Percentiles rank a stretch among this genome's conserved stretches.
phyloP scores from a whole-genome alignment of 1,140 invertebrate species.

The Rhyacophila brunnea region DNA sequence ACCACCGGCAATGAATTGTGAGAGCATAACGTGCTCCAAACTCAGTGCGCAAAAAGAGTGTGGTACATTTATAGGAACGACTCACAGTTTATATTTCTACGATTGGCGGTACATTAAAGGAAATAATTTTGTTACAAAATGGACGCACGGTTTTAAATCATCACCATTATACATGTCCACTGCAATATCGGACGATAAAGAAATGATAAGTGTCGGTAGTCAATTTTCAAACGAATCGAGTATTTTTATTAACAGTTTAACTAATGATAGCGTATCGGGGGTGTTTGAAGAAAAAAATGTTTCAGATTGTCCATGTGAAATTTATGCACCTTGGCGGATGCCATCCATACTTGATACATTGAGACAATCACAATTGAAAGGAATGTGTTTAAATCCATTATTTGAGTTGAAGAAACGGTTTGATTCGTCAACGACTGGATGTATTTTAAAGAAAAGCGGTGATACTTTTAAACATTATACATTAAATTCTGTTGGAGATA shows the following conservation, averaged over 20 bases:
- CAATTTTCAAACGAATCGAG: conserved; percentile 6
- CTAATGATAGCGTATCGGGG: too few species aligned
- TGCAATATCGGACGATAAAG: conserved; percentile 6
- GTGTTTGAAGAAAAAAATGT: too few species aligned
- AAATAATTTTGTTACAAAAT: conserved; percentile 12
- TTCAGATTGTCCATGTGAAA: neutral
- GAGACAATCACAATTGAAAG: conserved; percentile 11
- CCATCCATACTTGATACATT: conserved; percentile 16
- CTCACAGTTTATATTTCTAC: conserved; percentile 22
- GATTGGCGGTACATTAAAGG: conserved; percentile 21
- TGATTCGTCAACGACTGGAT: conserved; percentile 18
- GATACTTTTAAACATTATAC: conserved; percentile 7
- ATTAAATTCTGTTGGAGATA: conserved; percentile 27
- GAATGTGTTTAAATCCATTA: conserved; percentile 25
- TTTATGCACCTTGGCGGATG: conserved; percentile 15
- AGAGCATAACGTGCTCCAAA: conserved; percentile 18
- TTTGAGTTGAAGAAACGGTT: conserved; percentile 19
- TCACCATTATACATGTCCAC: conserved; percentile 17
- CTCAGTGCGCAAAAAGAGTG: conserved; percentile 3
- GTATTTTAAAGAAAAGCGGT: neutral
- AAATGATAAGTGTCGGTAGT: conserved; percentile 14
- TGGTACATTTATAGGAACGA: conserved; percentile 10
- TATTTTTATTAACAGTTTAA: conserved; percentile 20
- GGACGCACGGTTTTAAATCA: conserved; percentile 23
- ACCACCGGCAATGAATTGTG: conserved; percentile 8